Percentiles rank a stretch among this genome's conserved stretches.
Evolutionary conservation across 2,113 vertebrate genomes (phyloP).

Genomic region (Hyaena hyaena): DNA sequence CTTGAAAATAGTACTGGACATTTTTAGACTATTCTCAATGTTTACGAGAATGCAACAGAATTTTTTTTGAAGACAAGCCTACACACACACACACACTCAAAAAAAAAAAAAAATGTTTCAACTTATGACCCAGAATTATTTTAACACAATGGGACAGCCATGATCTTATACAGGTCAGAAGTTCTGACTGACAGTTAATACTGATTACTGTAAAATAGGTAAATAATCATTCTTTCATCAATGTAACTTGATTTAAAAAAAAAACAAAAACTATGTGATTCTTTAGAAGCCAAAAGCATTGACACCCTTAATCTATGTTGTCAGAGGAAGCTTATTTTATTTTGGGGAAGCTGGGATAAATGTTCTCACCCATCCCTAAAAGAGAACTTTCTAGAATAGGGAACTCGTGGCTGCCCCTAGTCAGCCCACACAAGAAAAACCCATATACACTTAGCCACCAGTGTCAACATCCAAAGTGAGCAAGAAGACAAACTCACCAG

Average conservation of each 20-base stretch:
- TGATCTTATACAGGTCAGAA: background rate
- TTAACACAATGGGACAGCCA: background rate
- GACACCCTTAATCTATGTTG: background rate
- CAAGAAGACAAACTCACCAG: background rate
- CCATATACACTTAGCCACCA: background rate
- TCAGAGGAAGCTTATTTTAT: conserved; percentile 49
- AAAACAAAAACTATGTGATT: background rate
- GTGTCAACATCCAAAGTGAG: background rate
- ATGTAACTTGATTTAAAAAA: conserved; percentile 53
- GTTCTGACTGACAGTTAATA: conserved; percentile 24
- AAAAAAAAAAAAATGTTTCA: background rate
- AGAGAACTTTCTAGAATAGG: conserved; percentile 19
- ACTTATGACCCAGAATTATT: conserved; percentile 22
- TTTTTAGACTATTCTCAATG: conserved; percentile 28
- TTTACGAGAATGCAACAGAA: conserved; percentile 36
- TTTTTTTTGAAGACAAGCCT: background rate
- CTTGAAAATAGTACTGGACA: conserved; percentile 5
- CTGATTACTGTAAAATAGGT: background rate
- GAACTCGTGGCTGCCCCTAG: background rate
- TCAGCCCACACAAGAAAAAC: background rate
- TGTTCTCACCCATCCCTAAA: conserved; percentile 1
- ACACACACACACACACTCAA: background rate
- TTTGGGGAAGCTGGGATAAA: conserved; percentile 13
- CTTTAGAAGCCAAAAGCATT: background rate
- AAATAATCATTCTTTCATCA: conserved; percentile 47